Base-by-base conservation (phyloP, 2,888 invertebrate genomes). In the Bellardia pandia region DNA sequence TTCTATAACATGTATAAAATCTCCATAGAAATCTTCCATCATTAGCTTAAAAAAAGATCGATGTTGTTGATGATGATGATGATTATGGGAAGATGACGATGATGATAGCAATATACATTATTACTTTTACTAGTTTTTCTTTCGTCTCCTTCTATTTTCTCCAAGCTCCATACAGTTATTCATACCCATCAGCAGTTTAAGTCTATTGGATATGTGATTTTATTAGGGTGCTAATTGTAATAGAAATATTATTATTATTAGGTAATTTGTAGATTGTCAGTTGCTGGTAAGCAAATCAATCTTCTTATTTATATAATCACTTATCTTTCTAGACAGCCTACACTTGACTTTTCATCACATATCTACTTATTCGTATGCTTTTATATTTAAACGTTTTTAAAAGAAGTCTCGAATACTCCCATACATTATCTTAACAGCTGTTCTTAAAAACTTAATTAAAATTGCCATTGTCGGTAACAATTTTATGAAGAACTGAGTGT, bases 51-150 rank as follows among this genome's bases (percentile, higher is more conserved):
- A 45, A 42, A 45, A 69, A 75, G 75, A 79, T 86, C 78, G 56
- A 83, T 80, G 64, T 16, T 72, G 16, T 37, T 74, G 58, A 53
- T 64, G 51, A 30, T 64, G 79, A 72, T 77, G 66, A 77, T 77
- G 37, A 74, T 51, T 60, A 82, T 45, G 60, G 62, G 40, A 40
- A 56, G 30, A 48, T 58, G 51, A 75, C 53, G 69, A 75, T 66
- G 71, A 78, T 78, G 84, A 77, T 69, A 74, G 56, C 48, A 75
- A 81, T 85, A 85, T 51, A 62, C 13, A 71, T 79, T 69, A 64
- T 72, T 80, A 62, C 60, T 42, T 60, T 56, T 42, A 14, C 3
- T 51, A 13, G 16, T 7, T 16, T 16, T 7, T 71, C 62, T 56
- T 71, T 71, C 40, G 11, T 42, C 3, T 13, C 23, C 13, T 4